A percentile compares a stretch with the other conserved stretches of the same genome.
These are phyloP conservation scores for Marasmarcha lunaedactyla DNA, from an alignment of 2,888 invertebrate genomes.

Conservation along the genomic window DNA sequence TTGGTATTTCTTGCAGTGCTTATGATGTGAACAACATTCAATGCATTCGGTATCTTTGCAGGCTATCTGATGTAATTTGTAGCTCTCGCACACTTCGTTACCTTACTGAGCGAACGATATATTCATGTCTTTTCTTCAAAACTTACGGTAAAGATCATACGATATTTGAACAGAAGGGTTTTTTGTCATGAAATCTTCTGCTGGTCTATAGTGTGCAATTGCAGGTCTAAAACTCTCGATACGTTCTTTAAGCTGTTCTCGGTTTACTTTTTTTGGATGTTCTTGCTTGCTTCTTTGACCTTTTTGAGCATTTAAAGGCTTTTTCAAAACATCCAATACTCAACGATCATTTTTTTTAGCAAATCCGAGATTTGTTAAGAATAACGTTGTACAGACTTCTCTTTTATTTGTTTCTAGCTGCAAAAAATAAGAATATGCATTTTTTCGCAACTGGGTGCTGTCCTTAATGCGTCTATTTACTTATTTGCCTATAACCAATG, in stretches of 20 bases:
- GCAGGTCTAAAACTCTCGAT: neutral
- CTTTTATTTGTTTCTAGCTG: no score
- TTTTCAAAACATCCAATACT: no score
- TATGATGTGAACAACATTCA: slow-evolving; percentile 1
- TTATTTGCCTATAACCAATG: no score
- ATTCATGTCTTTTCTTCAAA: neutral
- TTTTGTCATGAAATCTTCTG: neutral
- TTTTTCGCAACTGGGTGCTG: no score
- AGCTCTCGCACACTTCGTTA: neutral
- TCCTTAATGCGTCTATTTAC: no score
- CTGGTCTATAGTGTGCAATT: neutral
- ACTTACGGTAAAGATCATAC: neutral
- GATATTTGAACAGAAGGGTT: neutral
- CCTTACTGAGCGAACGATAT: neutral
- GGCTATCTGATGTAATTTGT: neutral
- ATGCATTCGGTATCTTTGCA: neutral
- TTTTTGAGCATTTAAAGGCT: no score
- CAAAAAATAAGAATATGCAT: no score
- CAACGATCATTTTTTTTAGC: no score
- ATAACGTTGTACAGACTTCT: no score
- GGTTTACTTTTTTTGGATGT: neutral
- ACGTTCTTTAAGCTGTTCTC: neutral
- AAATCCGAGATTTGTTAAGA: no score
- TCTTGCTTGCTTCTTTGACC: no score
- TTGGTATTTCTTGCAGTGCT: neutral